Percentiles rank a stretch among this genome's conserved stretches.
Evolutionary conservation across 2,888 invertebrate species (phyloP).

Genomic region (Drosophila paranaensis): DNA sequence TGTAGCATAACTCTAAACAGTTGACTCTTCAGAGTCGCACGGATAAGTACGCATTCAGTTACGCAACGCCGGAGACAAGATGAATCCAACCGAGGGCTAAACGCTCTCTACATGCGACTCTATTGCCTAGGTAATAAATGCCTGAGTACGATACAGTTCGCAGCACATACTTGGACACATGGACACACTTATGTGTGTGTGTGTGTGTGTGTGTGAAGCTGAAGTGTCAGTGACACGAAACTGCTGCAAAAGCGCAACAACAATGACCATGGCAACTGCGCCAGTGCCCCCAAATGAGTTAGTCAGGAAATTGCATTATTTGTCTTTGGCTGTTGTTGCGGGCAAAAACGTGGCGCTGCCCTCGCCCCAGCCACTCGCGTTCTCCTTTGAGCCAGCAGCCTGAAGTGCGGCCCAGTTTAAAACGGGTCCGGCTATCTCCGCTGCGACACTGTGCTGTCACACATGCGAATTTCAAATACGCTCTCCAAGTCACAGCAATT

Average conservation of each 20-base stretch:
- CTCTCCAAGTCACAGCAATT: constrained; percentile 76
- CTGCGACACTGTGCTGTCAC: constrained; percentile 63
- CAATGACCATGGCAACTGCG: constrained; percentile 17
- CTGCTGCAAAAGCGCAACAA: constrained; percentile 31
- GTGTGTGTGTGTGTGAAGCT: constrained; percentile 1
- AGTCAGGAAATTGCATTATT: constrained; percentile 79
- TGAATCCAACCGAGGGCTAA: constrained; percentile 31
- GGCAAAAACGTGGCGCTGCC: constrained; percentile 48
- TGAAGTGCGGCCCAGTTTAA: constrained; percentile 48
- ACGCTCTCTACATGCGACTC: constrained; percentile 37
- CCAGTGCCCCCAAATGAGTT: constrained; percentile 73
- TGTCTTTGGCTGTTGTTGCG: constrained; percentile 72
- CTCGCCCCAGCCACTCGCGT: background rate
- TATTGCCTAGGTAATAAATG: constrained; percentile 76
- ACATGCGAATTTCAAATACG: constrained; percentile 75
- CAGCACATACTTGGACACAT: constrained; percentile 17
- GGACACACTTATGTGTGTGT: constrained; percentile 3
- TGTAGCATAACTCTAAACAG: background rate
- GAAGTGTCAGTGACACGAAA: constrained; percentile 68
- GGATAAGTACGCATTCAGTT: constrained; percentile 44
- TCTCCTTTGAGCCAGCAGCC: constrained; percentile 9
- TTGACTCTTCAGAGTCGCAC: background rate
- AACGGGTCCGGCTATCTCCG: constrained; percentile 66
- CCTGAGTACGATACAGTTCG: constrained; percentile 48
- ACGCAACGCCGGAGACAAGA: constrained; percentile 26